Conservation (phyloP, 2,113 vertebrate species). For the Ctenomys sociabilis region DNA sequence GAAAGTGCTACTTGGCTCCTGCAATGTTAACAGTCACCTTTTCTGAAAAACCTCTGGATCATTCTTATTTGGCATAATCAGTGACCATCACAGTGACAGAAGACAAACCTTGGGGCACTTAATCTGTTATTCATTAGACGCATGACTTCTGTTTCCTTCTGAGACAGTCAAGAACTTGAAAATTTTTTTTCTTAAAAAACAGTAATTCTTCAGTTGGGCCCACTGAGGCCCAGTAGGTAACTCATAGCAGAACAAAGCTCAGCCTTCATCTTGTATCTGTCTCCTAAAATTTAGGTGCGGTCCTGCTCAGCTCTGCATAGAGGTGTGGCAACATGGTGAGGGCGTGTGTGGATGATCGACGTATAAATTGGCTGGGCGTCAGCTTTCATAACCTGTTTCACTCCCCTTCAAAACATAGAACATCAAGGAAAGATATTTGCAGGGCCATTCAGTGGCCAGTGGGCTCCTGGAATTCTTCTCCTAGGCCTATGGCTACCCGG, state of each 20-base stretch:
- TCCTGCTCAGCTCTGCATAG: neutral
- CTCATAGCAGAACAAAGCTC: neutral
- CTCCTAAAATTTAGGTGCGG: neutral
- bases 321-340: neutral
- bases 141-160: neutral
- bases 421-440: neutral
- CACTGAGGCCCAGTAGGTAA: neutral
- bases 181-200: neutral
- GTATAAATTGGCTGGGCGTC: neutral
- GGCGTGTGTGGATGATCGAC: neutral
- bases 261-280: neutral
- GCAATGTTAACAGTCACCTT: neutral
- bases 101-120: neutral
- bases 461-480: neutral
- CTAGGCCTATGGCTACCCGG: neutral
- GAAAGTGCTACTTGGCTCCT: neutral
- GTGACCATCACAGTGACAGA: neutral
- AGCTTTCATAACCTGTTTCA: neutral
- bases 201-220: neutral
- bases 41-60: neutral
- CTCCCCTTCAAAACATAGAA: neutral
- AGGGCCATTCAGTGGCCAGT: neutral
- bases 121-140: neutral
- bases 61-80: neutral
- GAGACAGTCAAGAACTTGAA: neutral